These are phyloP conservation scores for Xiphophorus hellerii DNA, from an alignment of 2,113 vertebrate genomes.

Conservation along the genomic window DNA sequence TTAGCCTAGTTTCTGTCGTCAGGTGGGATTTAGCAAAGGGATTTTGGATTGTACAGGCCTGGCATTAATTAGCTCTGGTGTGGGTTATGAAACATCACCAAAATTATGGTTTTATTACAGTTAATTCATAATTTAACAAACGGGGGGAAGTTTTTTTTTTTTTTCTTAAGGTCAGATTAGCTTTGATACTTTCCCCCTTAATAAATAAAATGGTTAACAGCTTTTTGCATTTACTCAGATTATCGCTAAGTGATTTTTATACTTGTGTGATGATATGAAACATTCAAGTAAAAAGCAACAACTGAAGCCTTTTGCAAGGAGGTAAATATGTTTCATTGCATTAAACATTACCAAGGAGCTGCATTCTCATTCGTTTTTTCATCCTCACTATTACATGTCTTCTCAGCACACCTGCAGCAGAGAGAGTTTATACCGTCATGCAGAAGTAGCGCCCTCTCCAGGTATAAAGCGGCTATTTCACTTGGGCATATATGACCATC, in stretches of 20 bases:
- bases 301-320: neutral
- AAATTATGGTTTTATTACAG: neutral
- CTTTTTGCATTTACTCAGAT: neutral
- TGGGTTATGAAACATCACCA: neutral
- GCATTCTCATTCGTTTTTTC: neutral
- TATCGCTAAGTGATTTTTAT: neutral
- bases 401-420: neutral
- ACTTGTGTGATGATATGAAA: neutral
- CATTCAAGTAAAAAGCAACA: neutral
- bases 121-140: neutral
- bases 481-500: constrained; percentile 30
- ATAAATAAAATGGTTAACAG: neutral
- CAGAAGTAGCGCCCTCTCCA: constrained; percentile 64
- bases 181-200: neutral
- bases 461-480: constrained; percentile 46
- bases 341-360: neutral
- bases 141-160: no score
- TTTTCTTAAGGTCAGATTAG: neutral
- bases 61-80: neutral
- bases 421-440: constrained; percentile 3
- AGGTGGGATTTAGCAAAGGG: neutral
- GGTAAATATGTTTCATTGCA: no score
- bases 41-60: neutral
- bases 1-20: neutral
- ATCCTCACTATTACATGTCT: neutral